Evolutionary conservation across 2,113 vertebrate species (phyloP).

Genomic region (Podiceps cristatus): DNA sequence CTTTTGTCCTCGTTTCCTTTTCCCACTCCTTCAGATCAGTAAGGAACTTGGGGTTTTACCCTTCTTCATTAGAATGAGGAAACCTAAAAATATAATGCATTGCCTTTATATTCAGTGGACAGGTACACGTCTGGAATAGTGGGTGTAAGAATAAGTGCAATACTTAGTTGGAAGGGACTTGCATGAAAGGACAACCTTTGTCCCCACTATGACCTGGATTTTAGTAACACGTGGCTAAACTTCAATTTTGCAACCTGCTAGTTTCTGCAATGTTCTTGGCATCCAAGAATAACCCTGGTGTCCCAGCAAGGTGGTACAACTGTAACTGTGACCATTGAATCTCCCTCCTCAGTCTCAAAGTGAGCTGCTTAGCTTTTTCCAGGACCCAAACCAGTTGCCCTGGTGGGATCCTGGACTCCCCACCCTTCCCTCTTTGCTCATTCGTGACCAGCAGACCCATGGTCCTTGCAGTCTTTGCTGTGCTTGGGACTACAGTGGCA

Average conservation of each 20-base stretch:
- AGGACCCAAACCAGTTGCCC: neutral
- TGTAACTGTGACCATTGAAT: neutral
- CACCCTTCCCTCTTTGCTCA: neutral
- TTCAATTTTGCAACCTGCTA: neutral
- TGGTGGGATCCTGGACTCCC: neutral
- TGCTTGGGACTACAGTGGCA: neutral
- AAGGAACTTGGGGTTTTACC: neutral
- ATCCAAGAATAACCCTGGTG: neutral
- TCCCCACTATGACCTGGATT: neutral
- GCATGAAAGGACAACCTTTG: neutral
- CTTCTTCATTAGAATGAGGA: neutral
- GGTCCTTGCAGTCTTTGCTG: neutral
- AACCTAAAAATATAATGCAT: neutral
- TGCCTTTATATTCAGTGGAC: neutral
- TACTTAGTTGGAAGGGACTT: neutral
- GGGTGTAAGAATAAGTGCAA: neutral
- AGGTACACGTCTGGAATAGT: neutral
- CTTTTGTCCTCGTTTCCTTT: neutral
- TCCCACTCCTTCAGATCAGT: neutral
- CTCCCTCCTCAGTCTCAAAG: rapidly evolving
- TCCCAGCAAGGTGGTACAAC: neutral
- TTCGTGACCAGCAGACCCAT: neutral
- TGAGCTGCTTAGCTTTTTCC: neutral
- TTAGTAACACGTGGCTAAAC: neutral
- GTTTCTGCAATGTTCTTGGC: neutral